Conservation (phyloP, 2,113 vertebrate genomes). For the Mus spicilegus region DNA sequence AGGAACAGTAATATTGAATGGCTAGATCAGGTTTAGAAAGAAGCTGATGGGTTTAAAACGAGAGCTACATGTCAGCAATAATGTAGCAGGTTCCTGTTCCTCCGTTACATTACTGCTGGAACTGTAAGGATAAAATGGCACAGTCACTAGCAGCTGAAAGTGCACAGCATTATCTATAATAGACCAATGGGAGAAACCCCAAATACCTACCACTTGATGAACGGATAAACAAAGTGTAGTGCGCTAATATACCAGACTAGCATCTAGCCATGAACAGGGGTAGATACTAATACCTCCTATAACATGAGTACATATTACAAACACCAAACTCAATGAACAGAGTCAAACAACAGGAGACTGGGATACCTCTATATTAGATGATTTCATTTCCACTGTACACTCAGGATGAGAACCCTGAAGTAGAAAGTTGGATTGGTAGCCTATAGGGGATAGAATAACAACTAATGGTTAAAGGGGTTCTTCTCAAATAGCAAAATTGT, state of each 20-base stretch:
- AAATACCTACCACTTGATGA: background rate
- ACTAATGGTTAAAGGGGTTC: background rate
- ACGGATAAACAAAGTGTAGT: background rate
- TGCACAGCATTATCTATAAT: background rate
- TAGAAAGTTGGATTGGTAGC: background rate
- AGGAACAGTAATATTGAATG: background rate
- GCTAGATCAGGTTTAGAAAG: background rate
- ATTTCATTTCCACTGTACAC: background rate
- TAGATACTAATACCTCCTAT: background rate
- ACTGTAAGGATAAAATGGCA: background rate
- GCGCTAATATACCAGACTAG: background rate
- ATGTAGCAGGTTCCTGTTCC: background rate
- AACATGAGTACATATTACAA: background rate
- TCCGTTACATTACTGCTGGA: background rate
- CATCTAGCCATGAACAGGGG: background rate
- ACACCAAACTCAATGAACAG: background rate
- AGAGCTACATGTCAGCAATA: background rate
- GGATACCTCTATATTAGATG: background rate
- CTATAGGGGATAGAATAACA: background rate
- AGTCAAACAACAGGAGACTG: background rate
- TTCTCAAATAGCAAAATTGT: background rate
- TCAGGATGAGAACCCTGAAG: background rate
- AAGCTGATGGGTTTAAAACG: background rate
- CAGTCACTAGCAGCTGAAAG: background rate
- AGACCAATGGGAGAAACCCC: background rate